phyloP scores from a whole-genome alignment of 2,113 vertebrate genomes.

The Embiotoca jacksoni region DNA sequence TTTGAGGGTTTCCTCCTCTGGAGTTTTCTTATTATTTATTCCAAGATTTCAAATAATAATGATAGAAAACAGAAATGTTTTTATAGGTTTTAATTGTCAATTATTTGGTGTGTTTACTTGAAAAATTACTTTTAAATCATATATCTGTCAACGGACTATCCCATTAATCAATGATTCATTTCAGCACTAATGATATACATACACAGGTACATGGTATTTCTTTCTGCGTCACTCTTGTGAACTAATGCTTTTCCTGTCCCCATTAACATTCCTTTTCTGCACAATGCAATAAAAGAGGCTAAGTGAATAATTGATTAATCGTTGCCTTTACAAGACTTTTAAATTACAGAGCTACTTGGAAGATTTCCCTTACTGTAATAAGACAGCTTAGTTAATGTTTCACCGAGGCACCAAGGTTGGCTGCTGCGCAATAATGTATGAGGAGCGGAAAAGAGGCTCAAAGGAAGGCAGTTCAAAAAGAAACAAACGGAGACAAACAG shows the following conservation, averaged over 20 bases:
- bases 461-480: slow-evolving; percentile 55
- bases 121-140: background rate
- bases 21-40: background rate
- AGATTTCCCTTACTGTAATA: slow-evolving; percentile 53
- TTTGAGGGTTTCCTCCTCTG: background rate
- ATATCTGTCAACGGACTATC: background rate
- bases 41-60: background rate
- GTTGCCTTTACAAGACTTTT: slow-evolving; percentile 62
- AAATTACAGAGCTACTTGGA: slow-evolving; percentile 64
- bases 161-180: background rate
- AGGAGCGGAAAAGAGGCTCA: slow-evolving; percentile 56
- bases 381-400: slow-evolving; percentile 67
- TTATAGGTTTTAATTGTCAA: background rate
- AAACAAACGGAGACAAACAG: slow-evolving; percentile 74
- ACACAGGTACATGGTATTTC: background rate
- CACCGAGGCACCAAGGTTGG: slow-evolving; percentile 41
- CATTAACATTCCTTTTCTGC: slow-evolving; percentile 41
- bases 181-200: background rate
- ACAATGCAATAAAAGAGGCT: slow-evolving; percentile 57
- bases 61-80: background rate
- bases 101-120: background rate
- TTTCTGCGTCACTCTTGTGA: background rate
- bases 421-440: slow-evolving; percentile 61
- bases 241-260: slow-evolving; percentile 2
- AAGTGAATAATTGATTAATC: slow-evolving; percentile 75